Conservation (phyloP, 2,888 invertebrate species). For the Acleris cristana region DNA sequence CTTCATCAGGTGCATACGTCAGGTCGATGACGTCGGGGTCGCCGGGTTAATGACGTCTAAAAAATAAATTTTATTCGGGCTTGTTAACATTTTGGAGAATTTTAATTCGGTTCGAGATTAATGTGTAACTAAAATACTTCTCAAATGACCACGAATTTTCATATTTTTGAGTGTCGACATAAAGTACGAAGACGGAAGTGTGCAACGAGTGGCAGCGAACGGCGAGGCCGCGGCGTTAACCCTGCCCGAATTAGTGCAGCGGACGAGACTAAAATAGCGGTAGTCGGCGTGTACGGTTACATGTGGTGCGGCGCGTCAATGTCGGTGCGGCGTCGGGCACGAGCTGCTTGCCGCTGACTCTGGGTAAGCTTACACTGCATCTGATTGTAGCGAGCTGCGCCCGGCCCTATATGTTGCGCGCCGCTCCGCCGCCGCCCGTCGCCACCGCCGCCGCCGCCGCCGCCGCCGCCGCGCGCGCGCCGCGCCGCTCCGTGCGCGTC, state of each 20-base stretch:
- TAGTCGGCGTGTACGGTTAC: slow-evolving; percentile 81
- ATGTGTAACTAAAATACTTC: slow-evolving; percentile 40
- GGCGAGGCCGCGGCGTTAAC: slow-evolving; percentile 80
- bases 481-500: slow-evolving; percentile 54
- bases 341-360: slow-evolving; percentile 61
- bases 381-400: slow-evolving; percentile 73
- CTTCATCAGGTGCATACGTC: slow-evolving; percentile 72
- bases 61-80: slow-evolving; percentile 36
- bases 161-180: slow-evolving; percentile 62
- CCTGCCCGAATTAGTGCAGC: slow-evolving; percentile 84
- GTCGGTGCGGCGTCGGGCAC: slow-evolving; percentile 65
- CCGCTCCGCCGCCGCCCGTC: slow-evolving; percentile 51
- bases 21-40: slow-evolving; percentile 79
- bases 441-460: slow-evolving; percentile 50
- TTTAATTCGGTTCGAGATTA: slow-evolving; percentile 43
- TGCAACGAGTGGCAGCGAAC: slow-evolving; percentile 67
- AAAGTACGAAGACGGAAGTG: slow-evolving; percentile 77
- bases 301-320: slow-evolving; percentile 73
- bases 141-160: slow-evolving; percentile 12
- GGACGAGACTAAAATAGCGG: slow-evolving; percentile 80
- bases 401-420: slow-evolving; percentile 81
- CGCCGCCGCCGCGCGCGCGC: slow-evolving; percentile 41
- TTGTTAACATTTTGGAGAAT: slow-evolving; percentile 41
- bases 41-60: slow-evolving; percentile 48
- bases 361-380: slow-evolving; percentile 77